These are phyloP conservation scores for Geotrypetes seraphini DNA, from an alignment of 2,797 vertebrate genomes.

Conservation along the genomic window DNA sequence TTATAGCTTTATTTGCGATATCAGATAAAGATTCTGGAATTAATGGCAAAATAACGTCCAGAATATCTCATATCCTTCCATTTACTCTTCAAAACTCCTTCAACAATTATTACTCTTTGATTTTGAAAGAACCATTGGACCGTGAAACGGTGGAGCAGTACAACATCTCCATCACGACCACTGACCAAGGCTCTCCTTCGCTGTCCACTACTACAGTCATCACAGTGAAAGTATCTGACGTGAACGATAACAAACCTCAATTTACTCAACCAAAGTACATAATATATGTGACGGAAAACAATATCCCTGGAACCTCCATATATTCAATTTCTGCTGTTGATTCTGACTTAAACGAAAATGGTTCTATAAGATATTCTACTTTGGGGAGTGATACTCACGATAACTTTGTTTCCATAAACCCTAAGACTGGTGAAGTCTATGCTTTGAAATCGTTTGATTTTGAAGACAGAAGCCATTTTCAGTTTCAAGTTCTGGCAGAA, in stretches of 20 bases:
- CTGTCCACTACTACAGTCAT: too few relatives aligned
- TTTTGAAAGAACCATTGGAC: slow-evolving; percentile 12
- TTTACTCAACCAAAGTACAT: too few relatives aligned
- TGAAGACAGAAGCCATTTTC: too few relatives aligned
- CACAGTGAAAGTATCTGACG: too few relatives aligned
- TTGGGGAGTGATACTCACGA: slow-evolving; percentile 20
- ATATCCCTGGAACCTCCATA: too few relatives aligned
- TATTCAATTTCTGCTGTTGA: too few relatives aligned
- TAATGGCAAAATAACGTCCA: slow-evolving; percentile 49
- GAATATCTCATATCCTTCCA: slow-evolving; percentile 44
- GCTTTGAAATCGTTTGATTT: slow-evolving; percentile 24
- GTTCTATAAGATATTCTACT: too few relatives aligned
- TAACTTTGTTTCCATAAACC: slow-evolving; percentile 27
- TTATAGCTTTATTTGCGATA: slow-evolving; percentile 23
- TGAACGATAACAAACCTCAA: too few relatives aligned
- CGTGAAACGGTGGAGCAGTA: slow-evolving; percentile 20
- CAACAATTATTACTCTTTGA: slow-evolving; percentile 17
- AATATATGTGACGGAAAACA: too few relatives aligned
- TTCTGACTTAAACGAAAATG: too few relatives aligned
- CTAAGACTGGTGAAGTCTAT: slow-evolving; percentile 30
- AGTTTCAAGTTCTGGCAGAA: too few relatives aligned
- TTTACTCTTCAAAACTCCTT: slow-evolving; percentile 39
- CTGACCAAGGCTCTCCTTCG: slow-evolving; percentile 26
- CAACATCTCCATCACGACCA: slow-evolving; percentile 25
- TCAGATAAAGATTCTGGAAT: too few relatives aligned